phyloP scores from a whole-genome alignment of 2,797 vertebrate genomes.

The Phoebastria nigripes region DNA sequence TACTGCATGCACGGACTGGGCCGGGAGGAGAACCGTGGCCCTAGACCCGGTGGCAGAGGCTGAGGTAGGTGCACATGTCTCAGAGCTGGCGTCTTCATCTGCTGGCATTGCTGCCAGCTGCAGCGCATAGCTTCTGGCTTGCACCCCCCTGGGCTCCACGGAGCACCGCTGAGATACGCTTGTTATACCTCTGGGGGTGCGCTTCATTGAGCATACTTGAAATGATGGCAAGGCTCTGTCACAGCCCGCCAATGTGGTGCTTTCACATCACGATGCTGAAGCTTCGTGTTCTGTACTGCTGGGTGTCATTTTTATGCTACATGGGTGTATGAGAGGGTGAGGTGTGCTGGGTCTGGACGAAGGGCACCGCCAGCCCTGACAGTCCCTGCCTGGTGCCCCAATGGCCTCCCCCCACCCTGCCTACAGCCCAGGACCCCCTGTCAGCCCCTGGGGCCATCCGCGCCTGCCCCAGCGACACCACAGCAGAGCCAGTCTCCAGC shows the following conservation, averaged over 20 bases:
- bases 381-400: not conserved
- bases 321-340: not conserved
- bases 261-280: fast-evolving
- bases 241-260: fast-evolving
- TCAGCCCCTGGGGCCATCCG: fast-evolving
- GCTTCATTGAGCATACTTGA: fast-evolving
- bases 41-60: not conserved
- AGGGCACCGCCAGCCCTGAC: not conserved
- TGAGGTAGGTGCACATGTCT: not conserved
- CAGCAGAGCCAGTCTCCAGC: not conserved
- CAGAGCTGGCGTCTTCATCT: not conserved
- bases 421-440: no score
- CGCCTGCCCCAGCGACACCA: not conserved
- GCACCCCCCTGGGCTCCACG: not conserved
- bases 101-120: not conserved
- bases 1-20: fast-evolving
- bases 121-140: not conserved
- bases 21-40: not conserved
- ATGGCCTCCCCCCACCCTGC: not conserved
- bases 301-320: not conserved
- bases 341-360: not conserved
- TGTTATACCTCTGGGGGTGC: fast-evolving
- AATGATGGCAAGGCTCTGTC: fast-evolving
- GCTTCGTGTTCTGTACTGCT: not conserved
- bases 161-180: fast-evolving